These are phyloP conservation scores for Cettia cetti DNA, from an alignment of 2,113 vertebrate species.

Conservation along the genomic window DNA sequence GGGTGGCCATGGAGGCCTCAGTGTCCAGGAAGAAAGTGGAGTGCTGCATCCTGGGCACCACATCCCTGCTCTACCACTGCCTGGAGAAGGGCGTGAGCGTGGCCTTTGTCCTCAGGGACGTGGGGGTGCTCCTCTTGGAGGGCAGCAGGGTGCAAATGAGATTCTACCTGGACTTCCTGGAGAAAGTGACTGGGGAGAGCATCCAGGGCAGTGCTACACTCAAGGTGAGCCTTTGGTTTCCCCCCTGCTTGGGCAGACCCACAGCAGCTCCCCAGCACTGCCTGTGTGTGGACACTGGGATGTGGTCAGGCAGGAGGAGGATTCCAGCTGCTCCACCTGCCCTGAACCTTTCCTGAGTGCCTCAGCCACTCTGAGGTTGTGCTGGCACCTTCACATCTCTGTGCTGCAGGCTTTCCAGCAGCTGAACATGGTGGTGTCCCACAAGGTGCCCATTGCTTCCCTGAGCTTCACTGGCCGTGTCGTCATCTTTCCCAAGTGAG, in stretches of 20 bases:
- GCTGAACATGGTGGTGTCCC: not conserved
- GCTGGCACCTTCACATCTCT: fast-evolving
- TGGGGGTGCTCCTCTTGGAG: not conserved
- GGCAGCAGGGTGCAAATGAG: not conserved
- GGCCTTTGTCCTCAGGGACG: fast-evolving
- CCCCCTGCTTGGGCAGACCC: not conserved
- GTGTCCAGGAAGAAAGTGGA: not conserved
- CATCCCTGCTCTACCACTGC: not conserved
- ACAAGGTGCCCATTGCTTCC: fast-evolving
- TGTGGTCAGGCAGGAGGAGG: too few species aligned
- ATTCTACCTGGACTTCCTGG: not conserved
- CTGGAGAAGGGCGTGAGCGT: not conserved
- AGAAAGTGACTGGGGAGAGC: not conserved
- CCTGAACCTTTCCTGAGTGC: not conserved
- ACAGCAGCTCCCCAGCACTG: not conserved
- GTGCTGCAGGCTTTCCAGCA: not conserved
- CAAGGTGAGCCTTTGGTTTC: not conserved
- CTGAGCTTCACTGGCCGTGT: not conserved
- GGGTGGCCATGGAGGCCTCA: fast-evolving
- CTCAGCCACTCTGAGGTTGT: fast-evolving
- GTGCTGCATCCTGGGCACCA: not conserved
- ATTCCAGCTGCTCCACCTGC: not conserved
- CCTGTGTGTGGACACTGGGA: fast-evolving
- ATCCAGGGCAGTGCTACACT: fast-evolving
- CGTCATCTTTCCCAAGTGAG: not conserved